Conservation (phyloP, 1,140 invertebrate species). For the Drosophila oshimai region DNA sequence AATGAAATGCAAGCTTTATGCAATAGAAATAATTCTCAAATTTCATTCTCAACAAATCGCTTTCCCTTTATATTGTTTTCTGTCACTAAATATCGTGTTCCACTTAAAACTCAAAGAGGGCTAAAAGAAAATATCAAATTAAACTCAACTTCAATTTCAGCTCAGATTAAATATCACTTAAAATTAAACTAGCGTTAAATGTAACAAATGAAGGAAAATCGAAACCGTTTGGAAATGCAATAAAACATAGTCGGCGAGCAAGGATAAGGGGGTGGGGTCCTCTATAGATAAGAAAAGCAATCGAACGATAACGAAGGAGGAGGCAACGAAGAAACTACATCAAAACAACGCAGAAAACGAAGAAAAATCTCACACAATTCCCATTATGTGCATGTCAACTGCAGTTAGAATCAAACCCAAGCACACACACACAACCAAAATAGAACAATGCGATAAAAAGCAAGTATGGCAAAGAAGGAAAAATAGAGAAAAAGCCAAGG, state of each 20-base stretch:
- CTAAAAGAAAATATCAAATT: background rate
- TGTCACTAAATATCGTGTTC: background rate
- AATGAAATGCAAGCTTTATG: too few species aligned
- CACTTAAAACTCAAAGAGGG: background rate
- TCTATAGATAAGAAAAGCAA: conserved; percentile 58
- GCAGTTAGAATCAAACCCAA: conserved; percentile 75
- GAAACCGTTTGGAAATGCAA: conserved; percentile 73
- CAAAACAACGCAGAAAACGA: conserved; percentile 40
- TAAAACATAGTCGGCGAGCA: conserved; percentile 57
- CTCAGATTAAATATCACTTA: conserved; percentile 78
- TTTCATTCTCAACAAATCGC: background rate
- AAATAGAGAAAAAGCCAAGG: background rate
- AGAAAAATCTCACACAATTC: conserved; percentile 77
- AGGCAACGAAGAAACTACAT: conserved; percentile 6
- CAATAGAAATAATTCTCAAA: background rate
- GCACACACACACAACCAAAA: conserved; percentile 35
- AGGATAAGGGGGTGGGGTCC: background rate
- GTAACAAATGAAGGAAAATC: conserved; percentile 78
- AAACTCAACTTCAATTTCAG: conserved; percentile 26
- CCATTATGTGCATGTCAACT: conserved; percentile 81
- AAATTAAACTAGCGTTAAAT: conserved; percentile 76
- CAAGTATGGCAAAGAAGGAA: background rate
- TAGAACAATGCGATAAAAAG: conserved; percentile 14
- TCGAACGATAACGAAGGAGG: conserved; percentile 61
- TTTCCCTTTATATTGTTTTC: background rate